phyloP scores from a whole-genome alignment of 1,140 invertebrate genomes.

The Zaprionus lachaisei region DNA sequence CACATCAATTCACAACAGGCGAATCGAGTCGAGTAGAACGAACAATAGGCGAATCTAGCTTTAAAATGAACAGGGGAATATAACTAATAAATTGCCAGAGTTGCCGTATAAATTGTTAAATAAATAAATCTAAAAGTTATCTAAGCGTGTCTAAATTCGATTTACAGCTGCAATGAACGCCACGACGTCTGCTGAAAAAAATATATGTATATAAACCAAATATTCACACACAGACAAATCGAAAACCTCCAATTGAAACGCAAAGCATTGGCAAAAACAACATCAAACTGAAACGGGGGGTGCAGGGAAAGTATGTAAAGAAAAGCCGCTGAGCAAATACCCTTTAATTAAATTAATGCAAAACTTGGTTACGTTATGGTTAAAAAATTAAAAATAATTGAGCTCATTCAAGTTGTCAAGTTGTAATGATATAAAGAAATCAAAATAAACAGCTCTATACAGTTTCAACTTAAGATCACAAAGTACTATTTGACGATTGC shows the following conservation, averaged over 20 bases:
- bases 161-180: conserved; percentile 61
- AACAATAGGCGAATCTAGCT: conserved; percentile 18
- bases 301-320: not conserved
- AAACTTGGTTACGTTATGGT: no score
- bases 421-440: no score
- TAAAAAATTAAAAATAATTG: no score
- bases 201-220: conserved; percentile 11
- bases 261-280: conserved; percentile 28
- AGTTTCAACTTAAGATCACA: no score
- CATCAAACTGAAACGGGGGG: not conserved
- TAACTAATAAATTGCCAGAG: conserved; percentile 59
- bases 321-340: conserved; percentile 1
- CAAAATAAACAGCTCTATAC: no score
- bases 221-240: conserved; percentile 25
- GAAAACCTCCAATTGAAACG: conserved; percentile 30
- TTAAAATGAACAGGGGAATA: conserved; percentile 36
- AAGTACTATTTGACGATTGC: no score
- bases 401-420: no score
- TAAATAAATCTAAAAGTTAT: conserved; percentile 76
- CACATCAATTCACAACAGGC: not conserved
- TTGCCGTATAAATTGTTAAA: conserved; percentile 61
- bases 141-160: conserved; percentile 73
- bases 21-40: not conserved
- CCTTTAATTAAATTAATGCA: not conserved
- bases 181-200: conserved; percentile 24